Evolutionary conservation across 2,113 vertebrate species (phyloP), one percentile per base, ranked within the genome.

Genomic region (Mus musculus): DNA sequence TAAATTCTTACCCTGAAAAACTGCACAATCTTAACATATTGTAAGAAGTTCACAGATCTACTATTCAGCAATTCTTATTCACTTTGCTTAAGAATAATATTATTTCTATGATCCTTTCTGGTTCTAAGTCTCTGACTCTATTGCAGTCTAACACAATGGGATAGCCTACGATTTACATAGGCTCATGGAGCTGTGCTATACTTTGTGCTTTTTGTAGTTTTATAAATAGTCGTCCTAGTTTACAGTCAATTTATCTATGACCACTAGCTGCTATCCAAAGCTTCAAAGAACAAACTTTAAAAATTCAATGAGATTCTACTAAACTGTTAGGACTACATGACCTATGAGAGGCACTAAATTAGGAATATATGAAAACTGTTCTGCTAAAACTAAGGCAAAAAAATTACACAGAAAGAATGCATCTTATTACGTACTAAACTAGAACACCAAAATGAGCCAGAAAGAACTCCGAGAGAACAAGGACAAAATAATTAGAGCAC

Each of bases 381-480:
- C 39, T 59, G 61, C 19, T 88, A 95, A 92, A 89, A 59, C 76
- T 93, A 88, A 90, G 17, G 86, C 77, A 93, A 88, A 46, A 46
- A 67, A 95, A 93, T 84, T 84, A 88, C 14, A 87, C 90, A 93
- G 33, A 95, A 89, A 92, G 16, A 86, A 67, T 46, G 13, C 54
- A 93, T 56, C 26, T 91, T 54, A 73, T 88, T 97, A 88, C 88
- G n/a, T 88, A 91, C 88, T 88, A 93, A 91, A 93, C 69, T 88
- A 46, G 87, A 46, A 89, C 89, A 93, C 12, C 78, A 67, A 96
- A 88, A 93, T 71, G 46, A 90, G n/a, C 42, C 42, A 93, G 86
- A 93, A 93, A 77, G 71, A 90, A 90, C 30, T 72, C 26, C 20
- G 1, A 56, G 80, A 13, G 46, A 92, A 85, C 39, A 94, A 90